Base-by-base conservation (phyloP, 2,888 invertebrate species). In the Chrysolina haemoptera region DNA sequence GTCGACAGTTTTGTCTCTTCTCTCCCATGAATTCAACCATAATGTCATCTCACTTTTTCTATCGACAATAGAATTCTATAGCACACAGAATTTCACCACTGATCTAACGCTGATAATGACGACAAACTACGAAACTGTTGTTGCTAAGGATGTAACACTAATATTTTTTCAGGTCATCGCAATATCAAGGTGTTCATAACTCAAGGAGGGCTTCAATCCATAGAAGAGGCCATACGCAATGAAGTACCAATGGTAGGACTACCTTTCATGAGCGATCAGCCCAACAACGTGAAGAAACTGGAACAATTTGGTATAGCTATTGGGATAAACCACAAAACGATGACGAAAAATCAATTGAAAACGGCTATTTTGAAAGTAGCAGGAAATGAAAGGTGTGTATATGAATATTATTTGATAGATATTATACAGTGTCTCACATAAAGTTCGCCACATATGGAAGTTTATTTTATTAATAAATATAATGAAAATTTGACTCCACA, bases 231-330 rank as follows among this genome's bases (percentile, higher is more conserved):
- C 5, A 82, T 85, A 8, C 74, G 69, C 22, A 70, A 76, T 16
- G 81, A 76, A 62, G 83, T 84, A 27, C 85, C 85, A 6, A 78
- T 85, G 70, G 80, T 85, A 1, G 84, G 81, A 27, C 80, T 85
- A 40, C 84, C 85, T 2, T 84, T 84, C 68, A 82, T 82, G 43
- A 83, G 81, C 8, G 85, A 85, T 64, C 85, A 85, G 74, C 77
- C 79, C 5, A 76, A 80, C 73, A 85, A 85, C 74, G 79, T 81
- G 4, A 79, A 73, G 63, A 79, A 76, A 73, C 71, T 85, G 16
- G 75, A 65, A 10, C 46, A 78, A 18, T 66, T 76, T 16, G 84
- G 83, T 9, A 77, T 84, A 53, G 81, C 74, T 8, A 14, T 79
- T 50, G 71, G 70, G 46, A 66, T 85, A 9, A 78, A 84, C 68